Evolutionary conservation across 2,113 vertebrate species (phyloP).

Genomic region (Plestiodon gilberti): DNA sequence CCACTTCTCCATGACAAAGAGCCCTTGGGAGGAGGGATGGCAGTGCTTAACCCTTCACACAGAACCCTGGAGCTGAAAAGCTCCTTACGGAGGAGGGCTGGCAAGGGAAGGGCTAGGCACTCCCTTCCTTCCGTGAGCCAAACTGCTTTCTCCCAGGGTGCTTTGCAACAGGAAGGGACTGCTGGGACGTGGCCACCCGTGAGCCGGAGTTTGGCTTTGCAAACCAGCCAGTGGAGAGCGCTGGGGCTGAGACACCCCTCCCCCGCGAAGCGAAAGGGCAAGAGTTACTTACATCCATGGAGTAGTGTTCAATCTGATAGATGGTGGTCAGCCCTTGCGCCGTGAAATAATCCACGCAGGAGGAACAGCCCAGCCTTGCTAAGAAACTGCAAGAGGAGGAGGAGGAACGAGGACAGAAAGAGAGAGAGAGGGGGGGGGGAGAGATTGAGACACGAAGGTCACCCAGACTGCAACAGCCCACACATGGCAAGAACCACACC

Average conservation of each 20-base stretch:
- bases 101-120: neutral
- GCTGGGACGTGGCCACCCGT: too few species aligned
- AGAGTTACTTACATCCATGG: constrained; percentile 95
- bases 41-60: neutral
- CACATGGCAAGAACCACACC: constrained; percentile 72
- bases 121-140: too few species aligned
- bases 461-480: constrained; percentile 81
- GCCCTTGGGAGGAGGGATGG: neutral
- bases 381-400: constrained; percentile 91
- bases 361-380: constrained; percentile 97
- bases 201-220: neutral
- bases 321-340: constrained; percentile 98
- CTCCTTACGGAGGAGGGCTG: too few species aligned
- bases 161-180: neutral
- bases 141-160: neutral
- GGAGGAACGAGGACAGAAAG: constrained; percentile 45
- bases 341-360: constrained; percentile 99
- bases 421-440: constrained; percentile 47
- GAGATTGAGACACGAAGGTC: constrained; percentile 76
- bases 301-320: constrained; percentile 99
- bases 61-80: too few species aligned
- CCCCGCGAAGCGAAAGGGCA: constrained; percentile 6
- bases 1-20: too few species aligned
- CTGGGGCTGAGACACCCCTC: neutral
- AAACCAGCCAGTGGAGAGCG: neutral